Conservation (phyloP, 1,140 invertebrate genomes). For the Delia radicum region DNA sequence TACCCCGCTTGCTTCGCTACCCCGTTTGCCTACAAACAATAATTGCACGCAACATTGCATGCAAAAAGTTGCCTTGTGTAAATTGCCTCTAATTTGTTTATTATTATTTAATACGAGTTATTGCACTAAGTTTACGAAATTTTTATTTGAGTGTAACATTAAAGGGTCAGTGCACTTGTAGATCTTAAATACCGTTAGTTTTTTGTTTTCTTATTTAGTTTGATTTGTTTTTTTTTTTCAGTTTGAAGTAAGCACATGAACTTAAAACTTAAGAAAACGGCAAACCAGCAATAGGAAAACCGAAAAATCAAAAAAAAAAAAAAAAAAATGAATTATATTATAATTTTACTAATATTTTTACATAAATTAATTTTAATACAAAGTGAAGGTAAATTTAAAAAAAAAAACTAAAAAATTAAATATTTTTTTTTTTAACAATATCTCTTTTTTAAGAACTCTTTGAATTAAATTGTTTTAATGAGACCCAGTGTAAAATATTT, state of each 20-base stretch:
- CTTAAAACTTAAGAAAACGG: neutral
- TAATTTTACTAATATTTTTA: neutral
- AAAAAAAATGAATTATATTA: neutral
- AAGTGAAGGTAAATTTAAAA: conserved; percentile 3
- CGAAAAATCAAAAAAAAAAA: neutral
- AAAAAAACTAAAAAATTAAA: neutral
- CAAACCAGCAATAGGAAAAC: neutral
- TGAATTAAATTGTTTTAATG: neutral
- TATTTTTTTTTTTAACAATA: neutral
- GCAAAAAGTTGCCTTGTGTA: too few relatives aligned
- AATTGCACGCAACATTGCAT: too few relatives aligned
- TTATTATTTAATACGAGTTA: too few relatives aligned
- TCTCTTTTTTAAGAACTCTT: conserved; percentile 2
- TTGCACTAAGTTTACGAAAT: too few relatives aligned
- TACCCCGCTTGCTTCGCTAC: too few relatives aligned
- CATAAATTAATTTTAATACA: neutral
- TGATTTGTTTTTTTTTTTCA: too few relatives aligned
- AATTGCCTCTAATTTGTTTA: too few relatives aligned
- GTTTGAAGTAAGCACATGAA: too few relatives aligned
- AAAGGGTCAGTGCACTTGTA: neutral
- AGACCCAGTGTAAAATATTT: neutral
- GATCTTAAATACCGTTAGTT: neutral
- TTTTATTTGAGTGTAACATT: too few relatives aligned
- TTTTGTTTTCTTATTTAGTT: neutral
- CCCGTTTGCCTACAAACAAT: too few relatives aligned